Percentiles rank a stretch among this genome's conserved stretches.
These are phyloP conservation scores for Hermodice carunculata DNA, from an alignment of 2,888 invertebrate species.

Conservation along the genomic window DNA sequence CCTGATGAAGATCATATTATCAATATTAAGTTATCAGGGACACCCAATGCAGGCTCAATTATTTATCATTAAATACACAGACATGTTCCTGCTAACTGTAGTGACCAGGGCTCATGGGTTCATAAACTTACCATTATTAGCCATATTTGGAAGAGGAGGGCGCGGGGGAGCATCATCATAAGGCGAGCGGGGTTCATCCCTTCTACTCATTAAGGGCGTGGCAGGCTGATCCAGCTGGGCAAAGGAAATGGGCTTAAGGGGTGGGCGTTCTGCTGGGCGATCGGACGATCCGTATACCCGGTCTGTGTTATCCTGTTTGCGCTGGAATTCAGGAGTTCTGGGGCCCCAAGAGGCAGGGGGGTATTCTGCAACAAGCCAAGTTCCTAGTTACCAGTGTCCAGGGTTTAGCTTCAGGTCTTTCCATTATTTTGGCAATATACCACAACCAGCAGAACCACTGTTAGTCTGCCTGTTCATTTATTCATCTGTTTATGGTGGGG, in stretches of 20 bases:
- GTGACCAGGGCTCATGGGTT: too few relatives aligned
- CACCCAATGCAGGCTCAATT: too few relatives aligned
- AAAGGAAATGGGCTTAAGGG: slow-evolving; percentile 31
- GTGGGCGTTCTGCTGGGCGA: slow-evolving; percentile 2
- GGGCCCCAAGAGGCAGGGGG: slow-evolving; percentile 4
- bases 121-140: slow-evolving; percentile 12
- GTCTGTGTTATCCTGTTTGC: slow-evolving; percentile 30
- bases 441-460: too few relatives aligned
- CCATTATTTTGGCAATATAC: too few relatives aligned
- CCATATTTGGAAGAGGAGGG: slow-evolving; percentile 51
- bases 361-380: slow-evolving; percentile 25
- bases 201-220: slow-evolving; percentile 20
- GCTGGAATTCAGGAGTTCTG: slow-evolving; percentile 19
- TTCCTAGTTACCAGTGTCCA: too few relatives aligned
- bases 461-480: too few relatives aligned
- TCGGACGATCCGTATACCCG: slow-evolving; percentile 3
- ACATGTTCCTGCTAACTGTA: too few relatives aligned
- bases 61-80: too few relatives aligned
- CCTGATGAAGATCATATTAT: too few relatives aligned
- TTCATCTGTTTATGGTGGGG: too few relatives aligned
- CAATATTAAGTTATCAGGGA: too few relatives aligned
- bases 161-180: slow-evolving; percentile 55
- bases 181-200: background rate
- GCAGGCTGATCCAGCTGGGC: slow-evolving; percentile 35
- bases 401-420: too few relatives aligned